These are phyloP conservation scores for Vanessa atalanta DNA, from an alignment of 1,140 invertebrate genomes.

Conservation along the genomic window DNA sequence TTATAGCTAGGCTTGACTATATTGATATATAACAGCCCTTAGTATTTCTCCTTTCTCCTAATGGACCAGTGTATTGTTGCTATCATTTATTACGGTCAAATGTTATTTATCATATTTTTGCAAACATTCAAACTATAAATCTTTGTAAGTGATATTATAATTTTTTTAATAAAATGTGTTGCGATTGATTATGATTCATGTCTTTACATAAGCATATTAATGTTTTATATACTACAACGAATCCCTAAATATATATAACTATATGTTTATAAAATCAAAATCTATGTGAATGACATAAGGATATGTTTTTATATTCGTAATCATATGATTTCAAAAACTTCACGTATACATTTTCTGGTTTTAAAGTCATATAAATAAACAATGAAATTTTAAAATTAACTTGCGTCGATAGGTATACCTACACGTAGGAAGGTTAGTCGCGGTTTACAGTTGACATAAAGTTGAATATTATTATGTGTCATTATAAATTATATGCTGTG, in stretches of 20 bases:
- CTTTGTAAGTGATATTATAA: too few relatives aligned
- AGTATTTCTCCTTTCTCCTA: not conserved
- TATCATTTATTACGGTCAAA: conserved; percentile 3
- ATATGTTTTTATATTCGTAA: too few relatives aligned
- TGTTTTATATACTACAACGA: too few relatives aligned
- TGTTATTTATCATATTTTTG: not conserved
- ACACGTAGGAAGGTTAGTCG: conserved; percentile 13
- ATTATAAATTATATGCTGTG: conserved; percentile 7
- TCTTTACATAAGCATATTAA: too few relatives aligned
- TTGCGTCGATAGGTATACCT: not conserved
- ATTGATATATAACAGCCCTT: not conserved
- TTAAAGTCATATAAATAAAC: not conserved
- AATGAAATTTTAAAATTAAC: not conserved
- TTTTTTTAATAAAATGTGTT: too few relatives aligned
- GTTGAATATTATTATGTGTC: conserved; percentile 11
- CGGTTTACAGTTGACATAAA: conserved; percentile 27
- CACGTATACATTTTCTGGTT: too few relatives aligned
- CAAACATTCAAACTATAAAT: not conserved
- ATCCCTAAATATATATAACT: too few relatives aligned
- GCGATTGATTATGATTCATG: too few relatives aligned
- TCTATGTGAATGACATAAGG: too few relatives aligned
- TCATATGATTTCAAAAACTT: too few relatives aligned
- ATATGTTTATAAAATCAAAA: too few relatives aligned
- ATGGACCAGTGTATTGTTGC: not conserved
- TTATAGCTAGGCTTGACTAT: too few relatives aligned